phyloP scores from a whole-genome alignment of 2,113 vertebrate genomes.

The Andinoacara biseriatus region DNA sequence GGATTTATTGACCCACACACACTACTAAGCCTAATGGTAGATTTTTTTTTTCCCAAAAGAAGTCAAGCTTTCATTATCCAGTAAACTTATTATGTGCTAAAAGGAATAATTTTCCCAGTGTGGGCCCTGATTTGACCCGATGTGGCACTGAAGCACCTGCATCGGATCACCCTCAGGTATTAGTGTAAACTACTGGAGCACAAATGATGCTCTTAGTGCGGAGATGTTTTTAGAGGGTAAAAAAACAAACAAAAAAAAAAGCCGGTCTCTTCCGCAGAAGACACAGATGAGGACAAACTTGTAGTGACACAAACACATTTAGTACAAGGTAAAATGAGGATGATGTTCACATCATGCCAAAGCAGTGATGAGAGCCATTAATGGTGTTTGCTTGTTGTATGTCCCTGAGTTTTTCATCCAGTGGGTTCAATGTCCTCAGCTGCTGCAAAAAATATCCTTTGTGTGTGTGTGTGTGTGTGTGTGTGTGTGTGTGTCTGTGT shows the following conservation, averaged over 20 bases:
- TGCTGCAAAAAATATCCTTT: neutral
- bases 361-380: slow-evolving; percentile 30
- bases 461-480: no score
- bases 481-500: no score
- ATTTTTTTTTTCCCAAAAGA: neutral
- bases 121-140: neutral
- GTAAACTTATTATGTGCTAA: neutral
- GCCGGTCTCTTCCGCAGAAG: neutral
- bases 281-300: slow-evolving; percentile 42
- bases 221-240: slow-evolving; percentile 25
- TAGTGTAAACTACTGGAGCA: slow-evolving; percentile 37
- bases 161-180: slow-evolving; percentile 32
- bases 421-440: slow-evolving; percentile 19
- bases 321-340: slow-evolving; percentile 43
- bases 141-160: neutral
- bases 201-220: slow-evolving; percentile 32
- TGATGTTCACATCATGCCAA: slow-evolving; percentile 26
- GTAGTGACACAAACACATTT: slow-evolving; percentile 47
- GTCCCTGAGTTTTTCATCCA: slow-evolving; percentile 16
- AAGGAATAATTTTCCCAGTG: neutral
- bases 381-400: slow-evolving; percentile 39
- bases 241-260: neutral
- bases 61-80: neutral
- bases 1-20: neutral
- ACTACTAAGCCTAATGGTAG: neutral